These are phyloP conservation scores for Cochlearius cochlearius DNA, from an alignment of 2,113 vertebrate species.

Conservation along the genomic window DNA sequence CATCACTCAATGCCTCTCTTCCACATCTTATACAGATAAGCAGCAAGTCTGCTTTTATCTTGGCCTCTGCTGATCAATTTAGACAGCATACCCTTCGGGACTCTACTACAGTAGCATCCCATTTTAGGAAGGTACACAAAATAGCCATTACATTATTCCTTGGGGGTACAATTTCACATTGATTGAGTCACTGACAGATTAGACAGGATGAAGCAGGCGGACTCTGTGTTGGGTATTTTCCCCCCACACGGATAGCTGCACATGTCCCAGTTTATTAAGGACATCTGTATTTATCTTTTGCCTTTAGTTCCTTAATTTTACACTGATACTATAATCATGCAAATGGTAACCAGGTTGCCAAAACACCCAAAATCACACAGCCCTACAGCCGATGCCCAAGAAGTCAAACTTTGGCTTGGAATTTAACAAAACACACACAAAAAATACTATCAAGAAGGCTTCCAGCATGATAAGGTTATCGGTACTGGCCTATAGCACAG, in stretches of 20 bases:
- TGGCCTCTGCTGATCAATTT: not conserved
- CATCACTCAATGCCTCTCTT: not conserved
- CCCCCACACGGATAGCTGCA: not conserved
- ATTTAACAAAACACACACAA: not conserved
- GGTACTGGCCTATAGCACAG: not conserved
- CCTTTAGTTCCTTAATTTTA: not conserved
- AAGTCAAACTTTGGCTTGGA: not conserved
- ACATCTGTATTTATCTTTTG: not conserved
- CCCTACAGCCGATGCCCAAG: not conserved
- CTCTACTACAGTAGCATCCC: not conserved
- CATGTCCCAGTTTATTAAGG: not conserved
- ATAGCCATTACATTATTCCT: not conserved
- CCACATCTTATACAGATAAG: not conserved
- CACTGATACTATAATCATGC: not conserved
- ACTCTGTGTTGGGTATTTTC: accelerated
- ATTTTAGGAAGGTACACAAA: not conserved
- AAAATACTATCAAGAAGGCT: not conserved
- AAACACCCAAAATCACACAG: not conserved
- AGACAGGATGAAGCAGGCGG: not conserved
- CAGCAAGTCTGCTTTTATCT: not conserved
- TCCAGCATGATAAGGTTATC: not conserved
- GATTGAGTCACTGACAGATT: constrained; percentile 7
- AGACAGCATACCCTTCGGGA: not conserved
- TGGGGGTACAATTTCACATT: not conserved
- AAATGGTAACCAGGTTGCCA: not conserved